phyloP scores from a whole-genome alignment of 64 coral and sea anemone species.

The Orbicella faveolata region DNA sequence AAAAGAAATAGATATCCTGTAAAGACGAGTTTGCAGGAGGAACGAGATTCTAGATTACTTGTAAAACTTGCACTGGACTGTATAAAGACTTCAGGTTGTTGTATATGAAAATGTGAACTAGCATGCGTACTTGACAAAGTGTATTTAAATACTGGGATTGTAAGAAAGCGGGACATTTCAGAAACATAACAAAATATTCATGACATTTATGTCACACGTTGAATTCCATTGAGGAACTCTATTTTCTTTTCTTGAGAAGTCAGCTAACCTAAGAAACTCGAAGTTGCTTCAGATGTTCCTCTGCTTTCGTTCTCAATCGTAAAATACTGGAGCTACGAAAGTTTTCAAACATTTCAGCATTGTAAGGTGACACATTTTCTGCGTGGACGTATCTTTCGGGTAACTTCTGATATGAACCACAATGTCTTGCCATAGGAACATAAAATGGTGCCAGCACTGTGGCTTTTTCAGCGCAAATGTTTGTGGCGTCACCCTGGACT shows the following conservation, averaged over 20 bases:
- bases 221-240: neutral
- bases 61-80: too few relatives aligned
- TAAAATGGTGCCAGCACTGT: conserved; percentile 21
- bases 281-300: conserved; percentile 71
- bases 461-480: neutral
- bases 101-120: neutral
- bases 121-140: neutral
- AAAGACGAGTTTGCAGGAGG: too few relatives aligned
- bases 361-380: neutral
- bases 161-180: neutral
- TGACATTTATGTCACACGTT: conserved; percentile 4
- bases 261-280: conserved; percentile 38
- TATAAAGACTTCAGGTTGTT: too few relatives aligned
- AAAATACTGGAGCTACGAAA: conserved; percentile 91
- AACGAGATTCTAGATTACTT: too few relatives aligned
- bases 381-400: neutral
- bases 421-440: conserved; percentile 32
- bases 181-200: neutral
- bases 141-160: conserved; percentile 21
- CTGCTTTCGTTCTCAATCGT: conserved; percentile 70
- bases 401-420: neutral
- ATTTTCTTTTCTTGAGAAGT: neutral
- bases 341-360: conserved; percentile 56
- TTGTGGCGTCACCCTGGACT: neutral
- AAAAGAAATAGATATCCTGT: too few relatives aligned